phyloP scores from a whole-genome alignment of 2,113 vertebrate genomes.

The Rhea pennata region DNA sequence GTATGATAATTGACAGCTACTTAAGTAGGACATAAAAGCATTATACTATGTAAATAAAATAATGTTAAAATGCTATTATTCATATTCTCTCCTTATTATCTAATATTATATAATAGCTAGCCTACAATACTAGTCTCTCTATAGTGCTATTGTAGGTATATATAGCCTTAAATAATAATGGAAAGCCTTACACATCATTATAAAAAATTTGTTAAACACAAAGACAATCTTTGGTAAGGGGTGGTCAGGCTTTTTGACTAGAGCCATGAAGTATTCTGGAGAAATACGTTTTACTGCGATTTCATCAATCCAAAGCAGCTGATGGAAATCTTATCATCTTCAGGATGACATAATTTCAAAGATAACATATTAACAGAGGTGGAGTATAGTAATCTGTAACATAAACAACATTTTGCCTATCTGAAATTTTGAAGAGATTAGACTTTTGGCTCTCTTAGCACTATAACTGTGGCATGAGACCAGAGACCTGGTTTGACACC shows the following conservation, averaged over 20 bases:
- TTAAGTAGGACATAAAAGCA: neutral
- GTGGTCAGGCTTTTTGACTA: neutral
- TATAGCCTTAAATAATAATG: neutral
- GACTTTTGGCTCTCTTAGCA: neutral
- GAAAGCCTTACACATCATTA: neutral
- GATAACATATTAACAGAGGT: neutral
- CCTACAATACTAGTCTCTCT: neutral
- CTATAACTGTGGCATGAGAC: neutral
- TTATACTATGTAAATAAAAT: neutral
- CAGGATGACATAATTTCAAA: neutral
- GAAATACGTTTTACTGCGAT: neutral
- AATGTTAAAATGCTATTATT: neutral
- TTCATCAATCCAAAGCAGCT: neutral
- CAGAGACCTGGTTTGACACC: slow-evolving; percentile 14
- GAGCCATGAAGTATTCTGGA: neutral
- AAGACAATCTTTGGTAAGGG: neutral
- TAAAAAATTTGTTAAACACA: neutral
- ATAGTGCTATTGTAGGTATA: neutral
- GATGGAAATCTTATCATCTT: neutral
- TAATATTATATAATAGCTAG: neutral
- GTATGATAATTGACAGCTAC: neutral
- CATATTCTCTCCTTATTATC: neutral
- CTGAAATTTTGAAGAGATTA: neutral
- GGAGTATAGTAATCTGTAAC: neutral
- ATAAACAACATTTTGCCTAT: neutral